phyloP scores from a whole-genome alignment of 2,888 invertebrate species.

The Hermodice carunculata region DNA sequence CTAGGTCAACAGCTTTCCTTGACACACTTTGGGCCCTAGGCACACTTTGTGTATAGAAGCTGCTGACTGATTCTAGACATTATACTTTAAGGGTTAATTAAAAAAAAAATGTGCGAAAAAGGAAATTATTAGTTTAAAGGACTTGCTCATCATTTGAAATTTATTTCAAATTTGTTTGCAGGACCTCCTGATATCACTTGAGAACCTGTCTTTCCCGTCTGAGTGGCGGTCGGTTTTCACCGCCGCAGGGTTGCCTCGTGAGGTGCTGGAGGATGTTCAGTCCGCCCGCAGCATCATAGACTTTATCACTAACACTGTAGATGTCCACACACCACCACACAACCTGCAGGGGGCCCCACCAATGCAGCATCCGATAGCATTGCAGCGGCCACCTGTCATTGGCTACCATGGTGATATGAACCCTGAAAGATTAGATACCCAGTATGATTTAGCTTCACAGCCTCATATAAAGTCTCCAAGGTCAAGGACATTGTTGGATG shows the following conservation, averaged over 20 bases:
- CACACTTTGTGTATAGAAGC: no score
- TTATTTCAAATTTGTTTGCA: constrained; percentile 29
- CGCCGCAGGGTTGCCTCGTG: constrained; percentile 53
- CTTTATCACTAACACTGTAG: constrained; percentile 51
- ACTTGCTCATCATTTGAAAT: no score
- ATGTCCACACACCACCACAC: constrained; percentile 1
- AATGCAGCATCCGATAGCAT: background rate
- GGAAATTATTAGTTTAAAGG: no score
- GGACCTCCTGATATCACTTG: constrained; percentile 54
- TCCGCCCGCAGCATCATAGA: constrained; percentile 57
- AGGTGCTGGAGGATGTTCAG: constrained; percentile 53
- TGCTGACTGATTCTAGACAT: no score
- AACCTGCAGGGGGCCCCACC: constrained; percentile 10
- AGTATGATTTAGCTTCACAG: no score
- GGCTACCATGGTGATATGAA: background rate
- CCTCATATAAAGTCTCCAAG: no score
- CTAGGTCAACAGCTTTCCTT: no score
- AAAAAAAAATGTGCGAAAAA: no score
- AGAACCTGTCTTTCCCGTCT: constrained; percentile 54
- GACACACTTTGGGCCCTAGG: no score
- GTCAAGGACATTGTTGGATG: no score
- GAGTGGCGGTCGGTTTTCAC: constrained; percentile 56
- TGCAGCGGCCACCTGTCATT: background rate
- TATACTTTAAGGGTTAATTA: no score
- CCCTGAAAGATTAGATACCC: no score